These are phyloP conservation scores for Plebejus argus DNA, from an alignment of 2,888 invertebrate species.

Conservation along the genomic window DNA sequence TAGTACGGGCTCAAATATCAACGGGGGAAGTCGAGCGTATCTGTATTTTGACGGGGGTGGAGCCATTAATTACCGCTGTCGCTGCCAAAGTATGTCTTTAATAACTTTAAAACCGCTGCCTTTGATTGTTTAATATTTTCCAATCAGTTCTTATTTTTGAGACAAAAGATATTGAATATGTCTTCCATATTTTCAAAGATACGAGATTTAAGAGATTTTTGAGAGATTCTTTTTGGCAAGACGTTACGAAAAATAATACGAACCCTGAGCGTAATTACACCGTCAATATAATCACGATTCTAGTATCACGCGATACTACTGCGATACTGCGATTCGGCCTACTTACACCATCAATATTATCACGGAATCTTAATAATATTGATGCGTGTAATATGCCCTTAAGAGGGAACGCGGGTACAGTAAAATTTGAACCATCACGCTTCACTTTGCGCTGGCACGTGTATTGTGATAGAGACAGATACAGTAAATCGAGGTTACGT, in stretches of 20 bases:
- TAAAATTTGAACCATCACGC: too few species aligned
- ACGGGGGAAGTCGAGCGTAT: slow-evolving; percentile 61
- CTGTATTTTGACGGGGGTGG: slow-evolving; percentile 62
- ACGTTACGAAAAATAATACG: neutral
- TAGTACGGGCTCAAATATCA: slow-evolving; percentile 52
- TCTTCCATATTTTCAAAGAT: neutral
- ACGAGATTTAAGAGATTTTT: neutral
- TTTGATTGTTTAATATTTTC: slow-evolving; percentile 26
- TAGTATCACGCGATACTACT: too few species aligned
- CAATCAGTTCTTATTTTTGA: neutral
- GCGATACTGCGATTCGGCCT: too few species aligned
- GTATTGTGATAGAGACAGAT: too few species aligned
- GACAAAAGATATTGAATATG: neutral
- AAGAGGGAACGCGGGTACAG: too few species aligned
- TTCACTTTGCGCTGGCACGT: too few species aligned
- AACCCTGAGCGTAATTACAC: too few species aligned
- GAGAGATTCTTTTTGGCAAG: neutral
- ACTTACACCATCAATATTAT: too few species aligned
- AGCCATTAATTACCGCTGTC: slow-evolving; percentile 73
- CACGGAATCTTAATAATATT: too few species aligned
- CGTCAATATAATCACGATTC: too few species aligned
- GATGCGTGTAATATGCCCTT: too few species aligned
- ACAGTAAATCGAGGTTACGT: too few species aligned
- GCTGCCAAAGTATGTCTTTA: slow-evolving; percentile 46
- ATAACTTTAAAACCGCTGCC: slow-evolving; percentile 33